These are phyloP conservation scores for Mus caroli DNA, from an alignment of 2,797 vertebrate species.

Conservation along the genomic window DNA sequence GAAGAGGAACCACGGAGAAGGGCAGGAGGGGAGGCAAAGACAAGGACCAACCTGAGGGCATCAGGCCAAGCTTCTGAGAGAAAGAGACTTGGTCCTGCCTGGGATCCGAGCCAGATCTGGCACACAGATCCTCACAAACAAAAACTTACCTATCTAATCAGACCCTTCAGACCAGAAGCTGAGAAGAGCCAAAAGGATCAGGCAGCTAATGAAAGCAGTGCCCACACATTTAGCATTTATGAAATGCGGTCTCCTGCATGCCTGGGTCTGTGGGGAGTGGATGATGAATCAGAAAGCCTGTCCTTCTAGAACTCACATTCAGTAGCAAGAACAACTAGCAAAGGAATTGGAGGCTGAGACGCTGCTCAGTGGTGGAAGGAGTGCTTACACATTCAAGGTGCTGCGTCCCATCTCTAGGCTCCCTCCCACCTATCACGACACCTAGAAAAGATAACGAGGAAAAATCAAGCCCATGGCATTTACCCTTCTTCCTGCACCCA, in stretches of 20 bases:
- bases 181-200: background rate
- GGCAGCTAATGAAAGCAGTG: background rate
- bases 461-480: background rate
- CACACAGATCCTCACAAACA: no score
- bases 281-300: rapidly evolving
- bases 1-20: background rate
- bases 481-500: background rate
- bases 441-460: no score
- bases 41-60: background rate
- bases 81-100: background rate
- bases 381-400: background rate
- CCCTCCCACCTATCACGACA: rapidly evolving
- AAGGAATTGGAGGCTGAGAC: background rate
- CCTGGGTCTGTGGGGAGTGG: background rate
- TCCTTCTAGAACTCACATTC: background rate
- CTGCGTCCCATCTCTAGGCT: background rate
- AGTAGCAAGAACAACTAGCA: background rate
- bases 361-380: background rate
- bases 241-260: background rate
- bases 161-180: background rate
- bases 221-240: background rate
- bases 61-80: background rate
- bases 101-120: no score
- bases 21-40: background rate
- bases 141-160: no score